Evolutionary conservation across 2,797 vertebrate genomes (phyloP), one percentile per base, ranked within the genome.

Genomic region (Varecia variegata): DNA sequence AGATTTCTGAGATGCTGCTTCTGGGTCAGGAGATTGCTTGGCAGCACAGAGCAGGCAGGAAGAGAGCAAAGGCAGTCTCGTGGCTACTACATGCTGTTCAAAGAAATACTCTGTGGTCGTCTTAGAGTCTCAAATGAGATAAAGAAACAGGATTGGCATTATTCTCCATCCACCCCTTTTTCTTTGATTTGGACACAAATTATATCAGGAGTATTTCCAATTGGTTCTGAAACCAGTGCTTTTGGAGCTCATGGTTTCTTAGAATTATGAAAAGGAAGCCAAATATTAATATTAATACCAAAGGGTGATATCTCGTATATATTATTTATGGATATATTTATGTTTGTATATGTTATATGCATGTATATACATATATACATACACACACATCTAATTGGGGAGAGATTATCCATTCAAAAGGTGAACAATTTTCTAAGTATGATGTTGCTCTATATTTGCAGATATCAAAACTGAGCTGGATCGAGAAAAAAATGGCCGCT

Each of bases 401-500:
- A 88, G 21, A 91, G 43, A 71, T 2, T 50, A 67, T 80, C 71
- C 6, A 35, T 73, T 93, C 92, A 79, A 50, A 92, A 94, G 52
- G 15, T 50, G 12, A 87, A 25, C 23, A 81, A 0, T 23, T 80
- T 65, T 60, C 88, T 77, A 90, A 96, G 25, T 52, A n/a, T 89
- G 35, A 38, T 87, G 13, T 68, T 90, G 13, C 77, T 94, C 20
- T 92, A 0, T 90, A 17, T 92, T 97, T 98, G 43, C 98, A 99
- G 99, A 99, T 99, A 88, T 99, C 99, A 92, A 99, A 99, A 97
- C 98, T 99, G 93, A 99, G 99, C 10, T 99, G 99, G 99, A 98
- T 99, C 95, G 99, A 99, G 98, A 99, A 99, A 97, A 99, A 99
- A 98, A 99, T 99, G 88, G 99, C 99, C 90, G 96, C 99, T 92